Evolutionary conservation across 2,888 invertebrate genomes (phyloP).

Genomic region (Prenolepis imparis): DNA sequence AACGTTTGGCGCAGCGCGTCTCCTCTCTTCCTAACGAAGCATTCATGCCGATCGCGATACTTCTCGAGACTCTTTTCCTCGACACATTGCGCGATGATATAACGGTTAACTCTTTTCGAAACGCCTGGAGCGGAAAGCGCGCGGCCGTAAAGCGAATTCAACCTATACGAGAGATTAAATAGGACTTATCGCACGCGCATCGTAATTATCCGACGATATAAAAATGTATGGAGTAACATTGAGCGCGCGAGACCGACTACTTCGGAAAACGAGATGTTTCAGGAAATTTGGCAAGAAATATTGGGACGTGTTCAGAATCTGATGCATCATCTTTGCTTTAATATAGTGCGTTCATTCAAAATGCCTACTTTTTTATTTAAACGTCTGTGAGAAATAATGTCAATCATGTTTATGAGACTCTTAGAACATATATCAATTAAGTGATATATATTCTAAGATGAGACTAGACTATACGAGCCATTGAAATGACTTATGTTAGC

Average conservation of each 20-base stretch:
- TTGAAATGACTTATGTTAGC: background rate
- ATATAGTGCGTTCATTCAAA: background rate
- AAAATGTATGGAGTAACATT: constrained; percentile 36
- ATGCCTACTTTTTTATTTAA: constrained; percentile 6
- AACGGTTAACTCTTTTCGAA: constrained; percentile 73
- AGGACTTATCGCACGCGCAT: constrained; percentile 29
- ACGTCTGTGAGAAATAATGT: background rate
- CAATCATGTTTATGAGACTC: background rate
- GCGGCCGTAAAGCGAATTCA: constrained; percentile 47
- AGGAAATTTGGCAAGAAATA: background rate
- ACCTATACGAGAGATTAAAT: constrained; percentile 37
- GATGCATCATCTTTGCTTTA: background rate
- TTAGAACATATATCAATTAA: too few relatives aligned
- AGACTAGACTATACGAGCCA: background rate
- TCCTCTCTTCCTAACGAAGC: constrained; percentile 75
- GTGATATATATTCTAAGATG: too few relatives aligned
- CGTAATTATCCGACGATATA: constrained; percentile 32
- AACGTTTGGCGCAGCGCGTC: constrained; percentile 16
- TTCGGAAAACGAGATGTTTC: background rate
- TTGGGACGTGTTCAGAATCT: background rate
- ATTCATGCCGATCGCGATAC: constrained; percentile 76
- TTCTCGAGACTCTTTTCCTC: constrained; percentile 46
- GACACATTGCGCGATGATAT: constrained; percentile 72
- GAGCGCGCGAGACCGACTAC: constrained; percentile 9
- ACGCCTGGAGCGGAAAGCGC: constrained; percentile 28